Base-by-base conservation (phyloP, 92 coral and sea anemone genomes). In the Plumapathes pennacea region DNA sequence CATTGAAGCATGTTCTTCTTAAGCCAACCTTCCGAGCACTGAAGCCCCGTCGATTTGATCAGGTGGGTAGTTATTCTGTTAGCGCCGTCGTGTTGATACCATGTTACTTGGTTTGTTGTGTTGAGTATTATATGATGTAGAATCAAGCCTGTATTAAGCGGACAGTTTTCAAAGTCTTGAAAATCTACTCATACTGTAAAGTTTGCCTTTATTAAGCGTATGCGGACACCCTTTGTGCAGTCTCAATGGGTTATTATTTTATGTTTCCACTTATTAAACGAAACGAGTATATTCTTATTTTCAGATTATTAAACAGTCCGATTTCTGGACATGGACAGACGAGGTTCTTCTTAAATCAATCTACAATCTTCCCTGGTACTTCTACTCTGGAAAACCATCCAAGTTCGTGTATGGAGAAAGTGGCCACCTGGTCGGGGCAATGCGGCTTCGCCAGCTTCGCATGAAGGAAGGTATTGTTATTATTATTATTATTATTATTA, bases 271-370 rank as follows among this genome's bases (percentile, higher is more conserved):
- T n/a, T n/a, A n/a, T n/a, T n/a, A n/a, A n/a, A n/a, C n/a, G n/a
- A n/a, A n/a, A n/a, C n/a, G n/a, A n/a, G n/a, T n/a, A n/a, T n/a
- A n/a, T n/a, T n/a, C n/a, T n/a, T n/a, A n/a, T n/a, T n/a, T 24
- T 10, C 17, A 85, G 92, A 68, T 79, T 2, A 20, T 57, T 20
- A 81, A 72, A 54, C 76, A 69, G 20, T 33, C 74, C 18, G 89
- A 92, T 48, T 55, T 92, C 52, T 92, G 98, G 98, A 67, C 34
- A 26, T 92, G 98, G 98, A 54, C 64, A 32, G 87, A 84, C 1
- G 61, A 62, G 17, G 79, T 78, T 3, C 62, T 83, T 27, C 65
- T 92, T 14, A 92, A 92, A 8, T 46, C 64, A 19, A 36, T 92
- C 48, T 84, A 89, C 77, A 92, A 92, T 50, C 45, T 76, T 19